These are phyloP conservation scores for Druon quercuslanigerum DNA, from an alignment of 1,140 invertebrate genomes.

Conservation along the genomic window DNA sequence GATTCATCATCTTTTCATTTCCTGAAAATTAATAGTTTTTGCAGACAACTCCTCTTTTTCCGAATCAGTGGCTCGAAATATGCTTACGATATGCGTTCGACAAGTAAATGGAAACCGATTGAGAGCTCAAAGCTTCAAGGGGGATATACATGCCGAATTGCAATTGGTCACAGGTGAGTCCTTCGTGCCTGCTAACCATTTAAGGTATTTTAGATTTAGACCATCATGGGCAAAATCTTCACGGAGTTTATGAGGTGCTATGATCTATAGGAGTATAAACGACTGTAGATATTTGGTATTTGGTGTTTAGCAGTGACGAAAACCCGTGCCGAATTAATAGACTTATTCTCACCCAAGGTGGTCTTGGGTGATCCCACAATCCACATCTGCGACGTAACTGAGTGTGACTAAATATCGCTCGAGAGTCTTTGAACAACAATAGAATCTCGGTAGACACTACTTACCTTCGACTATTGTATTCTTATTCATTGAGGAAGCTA, in stretches of 20 bases:
- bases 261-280: background rate
- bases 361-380: slow-evolving; percentile 41
- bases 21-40: no score
- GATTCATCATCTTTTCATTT: no score
- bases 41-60: no score
- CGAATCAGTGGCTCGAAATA: no score
- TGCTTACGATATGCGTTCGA: no score
- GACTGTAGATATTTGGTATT: slow-evolving; percentile 37
- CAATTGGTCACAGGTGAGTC: slow-evolving; percentile 55
- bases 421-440: slow-evolving; percentile 45
- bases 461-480: slow-evolving; percentile 23
- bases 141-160: slow-evolving; percentile 55
- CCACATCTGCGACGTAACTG: slow-evolving; percentile 54
- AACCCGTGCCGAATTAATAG: slow-evolving; percentile 56
- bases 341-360: slow-evolving; percentile 52
- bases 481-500: background rate
- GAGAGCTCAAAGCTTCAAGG: slow-evolving; percentile 42
- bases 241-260: slow-evolving; percentile 13
- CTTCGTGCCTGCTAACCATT: slow-evolving; percentile 41
- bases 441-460: slow-evolving; percentile 35
- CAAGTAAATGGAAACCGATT: slow-evolving; percentile 49
- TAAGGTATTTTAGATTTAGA: slow-evolving; percentile 40
- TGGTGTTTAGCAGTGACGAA: slow-evolving; percentile 50
- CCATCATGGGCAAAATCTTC: slow-evolving; percentile 42
- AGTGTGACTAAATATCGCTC: slow-evolving; percentile 52